Base-by-base conservation (phyloP, 2,888 invertebrate genomes). In the Trissolcus brochymenae region DNA sequence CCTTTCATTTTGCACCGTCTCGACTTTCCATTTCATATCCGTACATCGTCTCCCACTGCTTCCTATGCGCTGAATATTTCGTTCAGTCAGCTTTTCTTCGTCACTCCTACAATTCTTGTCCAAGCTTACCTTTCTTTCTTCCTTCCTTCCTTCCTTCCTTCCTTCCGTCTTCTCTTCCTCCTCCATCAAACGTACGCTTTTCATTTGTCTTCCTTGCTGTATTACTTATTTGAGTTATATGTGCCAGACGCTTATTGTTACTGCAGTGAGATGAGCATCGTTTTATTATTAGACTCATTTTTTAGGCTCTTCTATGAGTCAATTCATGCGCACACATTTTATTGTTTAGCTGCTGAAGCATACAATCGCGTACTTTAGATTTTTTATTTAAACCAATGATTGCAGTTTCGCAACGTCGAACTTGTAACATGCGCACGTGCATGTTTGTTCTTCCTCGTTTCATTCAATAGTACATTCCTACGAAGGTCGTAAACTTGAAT, bases 171-270 rank as follows among this genome's bases (percentile, higher is more conserved):
- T n/a, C 19, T 2, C 19, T 2, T 2, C 25, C 25, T 4, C 25
- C 25, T 4, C 64, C 66, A 21, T 40, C 67, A 67, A 70, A 74
- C 78, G 78, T 74, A 74, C 74, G 71, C 65, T 78, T 78, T 67
- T 78, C 74, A 71, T 78, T 78, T 78, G 67, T 78, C 78, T 78
- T 75, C 67, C 62, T 56, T 75, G 66, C 56, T 66, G 71, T 71
- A 75, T 78, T 75, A 71, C 74, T 75, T 35, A 35, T 35, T 71
- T 56, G 74, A 75, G 74, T 78, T 78, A 78, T 74, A 71, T 71
- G 70, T 55, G 55, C 66, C 64, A 66, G 61, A 41, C 71, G 71
- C 62, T 71, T 75, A 78, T 74, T 70, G 74, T 70, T 46, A 71
- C 66, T 64, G 51, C 53, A 70, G 66, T 64, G 67, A 75, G 61